These are phyloP conservation scores for Heliothis virescens DNA, from an alignment of 1,140 invertebrate species.

Conservation along the genomic window DNA sequence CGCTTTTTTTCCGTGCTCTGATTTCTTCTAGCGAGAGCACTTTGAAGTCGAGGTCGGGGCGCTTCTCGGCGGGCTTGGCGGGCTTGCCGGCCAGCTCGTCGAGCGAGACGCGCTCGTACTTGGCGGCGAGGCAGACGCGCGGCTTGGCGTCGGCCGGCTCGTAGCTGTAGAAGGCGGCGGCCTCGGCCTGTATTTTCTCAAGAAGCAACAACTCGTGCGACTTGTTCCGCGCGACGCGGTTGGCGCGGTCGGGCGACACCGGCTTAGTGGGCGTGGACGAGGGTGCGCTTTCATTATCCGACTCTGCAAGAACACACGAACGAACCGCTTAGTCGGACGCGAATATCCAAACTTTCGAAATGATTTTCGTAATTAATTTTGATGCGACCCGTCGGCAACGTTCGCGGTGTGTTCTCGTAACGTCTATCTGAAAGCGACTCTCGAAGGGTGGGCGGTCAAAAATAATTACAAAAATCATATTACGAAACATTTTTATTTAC, in stretches of 20 bases:
- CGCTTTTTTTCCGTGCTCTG: slow-evolving; percentile 70
- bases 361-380: slow-evolving; percentile 85
- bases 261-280: slow-evolving; percentile 87
- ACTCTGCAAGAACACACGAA: slow-evolving; percentile 90
- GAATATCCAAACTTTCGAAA: slow-evolving; percentile 49
- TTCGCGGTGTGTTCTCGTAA: slow-evolving; percentile 76
- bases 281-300: slow-evolving; percentile 89
- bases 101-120: slow-evolving; percentile 74
- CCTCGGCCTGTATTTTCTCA: slow-evolving; percentile 89
- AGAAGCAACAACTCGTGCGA: slow-evolving; percentile 89
- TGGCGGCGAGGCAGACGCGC: slow-evolving; percentile 66
- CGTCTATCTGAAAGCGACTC: slow-evolving; percentile 71
- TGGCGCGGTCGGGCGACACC: slow-evolving; percentile 60
- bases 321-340: slow-evolving; percentile 69
- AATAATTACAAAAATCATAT: slow-evolving; percentile 85
- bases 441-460: slow-evolving; percentile 74
- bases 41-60: slow-evolving; percentile 76
- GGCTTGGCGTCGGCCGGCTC: slow-evolving; percentile 68
- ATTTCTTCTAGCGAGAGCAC: slow-evolving; percentile 79
- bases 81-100: slow-evolving; percentile 73
- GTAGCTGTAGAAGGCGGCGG: slow-evolving; percentile 89
- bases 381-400: slow-evolving; percentile 69
- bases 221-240: slow-evolving; percentile 82
- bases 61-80: slow-evolving; percentile 51
- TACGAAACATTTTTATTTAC: slow-evolving; percentile 84